A percentile compares a stretch with the other conserved stretches of the same genome.
phyloP scores from a whole-genome alignment of 1,140 invertebrate genomes.

The Hylaeus anthracinus region DNA sequence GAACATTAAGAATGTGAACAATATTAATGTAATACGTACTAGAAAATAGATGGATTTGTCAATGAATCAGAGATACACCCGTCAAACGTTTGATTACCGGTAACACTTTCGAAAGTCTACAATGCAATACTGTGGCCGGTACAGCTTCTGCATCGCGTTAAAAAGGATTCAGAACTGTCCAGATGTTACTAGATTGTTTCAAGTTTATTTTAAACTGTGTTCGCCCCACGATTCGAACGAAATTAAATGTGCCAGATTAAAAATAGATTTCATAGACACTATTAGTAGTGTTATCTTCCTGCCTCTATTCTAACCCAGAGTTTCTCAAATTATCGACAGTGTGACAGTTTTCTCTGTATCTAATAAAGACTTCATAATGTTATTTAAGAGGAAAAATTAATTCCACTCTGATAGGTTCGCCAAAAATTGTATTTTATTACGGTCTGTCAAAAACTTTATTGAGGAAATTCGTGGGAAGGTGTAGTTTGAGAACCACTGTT shows the following conservation, averaged over 20 bases:
- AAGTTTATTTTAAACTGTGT: conserved; percentile 63
- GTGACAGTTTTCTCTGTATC: too few relatives aligned
- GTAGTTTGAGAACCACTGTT: too few relatives aligned
- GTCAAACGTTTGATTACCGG: not conserved
- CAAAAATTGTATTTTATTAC: too few relatives aligned
- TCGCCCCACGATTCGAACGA: not conserved
- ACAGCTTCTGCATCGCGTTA: conserved; percentile 37
- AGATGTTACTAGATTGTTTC: conserved; percentile 53
- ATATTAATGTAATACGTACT: conserved; percentile 7
- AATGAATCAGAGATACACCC: not conserved
- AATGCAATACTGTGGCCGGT: conserved; percentile 39
- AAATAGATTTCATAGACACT: conserved; percentile 14
- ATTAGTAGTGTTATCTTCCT: not conserved
- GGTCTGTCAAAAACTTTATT: too few relatives aligned
- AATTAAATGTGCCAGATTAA: conserved; percentile 26
- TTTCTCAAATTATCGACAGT: too few relatives aligned
- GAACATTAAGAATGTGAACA: not conserved
- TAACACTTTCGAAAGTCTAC: not conserved
- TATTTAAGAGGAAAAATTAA: too few relatives aligned
- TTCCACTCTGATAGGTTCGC: too few relatives aligned
- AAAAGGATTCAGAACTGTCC: conserved; percentile 54
- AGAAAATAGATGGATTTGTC: not conserved
- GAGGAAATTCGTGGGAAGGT: too few relatives aligned
- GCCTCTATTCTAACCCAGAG: not conserved
- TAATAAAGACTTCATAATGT: too few relatives aligned